These are phyloP conservation scores for Vulpes lagopus DNA, from an alignment of 2,113 vertebrate genomes.

Conservation along the genomic window DNA sequence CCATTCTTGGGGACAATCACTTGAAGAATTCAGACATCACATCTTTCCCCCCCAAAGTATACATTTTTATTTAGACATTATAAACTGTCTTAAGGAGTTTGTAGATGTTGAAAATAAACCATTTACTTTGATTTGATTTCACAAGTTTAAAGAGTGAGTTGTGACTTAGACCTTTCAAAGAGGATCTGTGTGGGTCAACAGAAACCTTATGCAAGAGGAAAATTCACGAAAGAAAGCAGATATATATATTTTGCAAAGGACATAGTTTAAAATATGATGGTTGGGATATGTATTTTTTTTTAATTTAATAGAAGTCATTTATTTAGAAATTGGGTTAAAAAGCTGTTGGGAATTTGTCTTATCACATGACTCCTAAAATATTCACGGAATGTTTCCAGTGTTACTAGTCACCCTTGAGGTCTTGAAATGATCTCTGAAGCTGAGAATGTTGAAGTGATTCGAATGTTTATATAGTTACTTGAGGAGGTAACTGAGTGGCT, in stretches of 20 bases:
- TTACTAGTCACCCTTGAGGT: neutral
- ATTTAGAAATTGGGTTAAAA: slow-evolving; percentile 50
- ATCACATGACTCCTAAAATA: slow-evolving; percentile 55
- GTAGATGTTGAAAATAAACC: neutral
- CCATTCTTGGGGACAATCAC: neutral
- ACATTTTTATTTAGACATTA: slow-evolving; percentile 48
- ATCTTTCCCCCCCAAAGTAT: neutral
- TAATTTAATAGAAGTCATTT: neutral
- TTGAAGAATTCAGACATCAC: neutral
- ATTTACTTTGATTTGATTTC: slow-evolving; percentile 16
- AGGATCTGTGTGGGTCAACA: neutral
- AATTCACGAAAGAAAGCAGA: neutral
- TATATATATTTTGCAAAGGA: neutral
- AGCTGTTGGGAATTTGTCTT: slow-evolving; percentile 62
- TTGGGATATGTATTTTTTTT: neutral
- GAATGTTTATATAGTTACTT: slow-evolving; percentile 31
- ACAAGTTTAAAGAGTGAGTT: neutral
- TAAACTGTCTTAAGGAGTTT: neutral
- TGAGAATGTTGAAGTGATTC: slow-evolving; percentile 39
- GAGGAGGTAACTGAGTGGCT: neutral
- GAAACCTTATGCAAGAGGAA: slow-evolving; percentile 13
- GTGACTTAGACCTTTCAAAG: slow-evolving; percentile 36
- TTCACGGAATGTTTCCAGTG: slow-evolving; percentile 54
- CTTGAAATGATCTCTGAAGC: slow-evolving; percentile 49
- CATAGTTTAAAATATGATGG: neutral